A percentile compares a stretch with the other conserved stretches of the same genome.
phyloP scores from a whole-genome alignment of 2,113 vertebrate species.

The Puffinus mauretanicus region DNA sequence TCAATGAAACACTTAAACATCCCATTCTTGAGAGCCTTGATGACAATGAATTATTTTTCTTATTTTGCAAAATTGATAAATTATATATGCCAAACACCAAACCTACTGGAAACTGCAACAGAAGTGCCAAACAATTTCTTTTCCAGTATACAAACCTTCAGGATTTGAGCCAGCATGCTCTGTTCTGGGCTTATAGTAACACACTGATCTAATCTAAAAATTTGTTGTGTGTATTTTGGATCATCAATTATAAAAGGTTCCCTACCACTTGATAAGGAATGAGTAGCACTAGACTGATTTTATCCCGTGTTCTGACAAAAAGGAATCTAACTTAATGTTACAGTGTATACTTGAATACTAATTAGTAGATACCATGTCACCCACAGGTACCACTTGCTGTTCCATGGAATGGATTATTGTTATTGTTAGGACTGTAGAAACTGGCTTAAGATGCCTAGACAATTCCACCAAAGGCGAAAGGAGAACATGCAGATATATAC shows the following conservation, averaged over 20 bases:
- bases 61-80: background rate
- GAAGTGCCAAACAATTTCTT: background rate
- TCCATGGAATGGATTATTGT: background rate
- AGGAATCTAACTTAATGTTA: background rate
- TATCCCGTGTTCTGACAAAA: background rate
- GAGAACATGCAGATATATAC: background rate
- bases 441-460: fast-evolving
- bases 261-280: background rate
- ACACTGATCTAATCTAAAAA: background rate
- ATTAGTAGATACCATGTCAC: background rate
- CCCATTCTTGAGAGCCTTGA: background rate
- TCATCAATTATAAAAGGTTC: background rate
- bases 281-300: background rate
- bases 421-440: background rate
- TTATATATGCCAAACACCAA: background rate
- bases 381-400: background rate
- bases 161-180: background rate
- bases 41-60: background rate
- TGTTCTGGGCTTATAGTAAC: background rate
- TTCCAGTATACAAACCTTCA: background rate
- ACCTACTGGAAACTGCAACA: background rate
- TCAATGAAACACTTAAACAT: background rate
- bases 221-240: background rate
- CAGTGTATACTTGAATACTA: background rate
- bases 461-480: background rate